A percentile compares a stretch with the other conserved stretches of the same genome.
Conservation (phyloP, 2,113 vertebrate genomes). For the Alces alces region DNA sequence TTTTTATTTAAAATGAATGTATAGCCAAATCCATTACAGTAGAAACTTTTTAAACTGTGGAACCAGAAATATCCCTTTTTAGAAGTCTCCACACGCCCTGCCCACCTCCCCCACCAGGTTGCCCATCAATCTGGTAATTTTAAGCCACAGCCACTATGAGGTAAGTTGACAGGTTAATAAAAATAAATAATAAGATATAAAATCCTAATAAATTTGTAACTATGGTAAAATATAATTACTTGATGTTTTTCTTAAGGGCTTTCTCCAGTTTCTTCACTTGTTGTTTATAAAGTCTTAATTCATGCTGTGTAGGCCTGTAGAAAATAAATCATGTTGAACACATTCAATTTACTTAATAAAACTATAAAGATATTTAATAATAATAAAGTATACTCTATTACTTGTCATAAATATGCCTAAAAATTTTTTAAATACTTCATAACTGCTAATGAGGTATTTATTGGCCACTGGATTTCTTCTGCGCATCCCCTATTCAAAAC, state of each 20-base stretch:
- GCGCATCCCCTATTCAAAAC: not conserved
- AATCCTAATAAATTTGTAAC: not conserved
- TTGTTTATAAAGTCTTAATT: slow-evolving; percentile 86
- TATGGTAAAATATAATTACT: slow-evolving; percentile 75
- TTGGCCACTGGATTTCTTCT: not conserved
- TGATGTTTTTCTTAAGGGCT: slow-evolving; percentile 76
- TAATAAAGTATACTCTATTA: not conserved
- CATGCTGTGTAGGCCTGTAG: slow-evolving; percentile 81
- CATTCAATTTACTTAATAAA: slow-evolving; percentile 31
- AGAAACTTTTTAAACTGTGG: not conserved
- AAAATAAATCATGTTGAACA: slow-evolving; percentile 29
- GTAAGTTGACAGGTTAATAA: not conserved
- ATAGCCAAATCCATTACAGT: not conserved
- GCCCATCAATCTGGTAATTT: not conserved
- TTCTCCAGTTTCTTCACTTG: slow-evolving; percentile 86
- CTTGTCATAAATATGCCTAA: slow-evolving; percentile 28
- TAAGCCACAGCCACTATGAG: not conserved
- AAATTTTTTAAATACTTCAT: slow-evolving; percentile 29
- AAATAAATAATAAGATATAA: slow-evolving; percentile 7
- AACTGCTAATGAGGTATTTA: not conserved
- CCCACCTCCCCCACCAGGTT: accelerated
- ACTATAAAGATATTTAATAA: slow-evolving; percentile 31
- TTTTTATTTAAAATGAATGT: slow-evolving; percentile 4
- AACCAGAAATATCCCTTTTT: not conserved
- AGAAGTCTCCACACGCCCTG: not conserved